Evolutionary conservation across 1,140 invertebrate genomes (phyloP).

Genomic region (Aphaenogaster ashmeadi): DNA sequence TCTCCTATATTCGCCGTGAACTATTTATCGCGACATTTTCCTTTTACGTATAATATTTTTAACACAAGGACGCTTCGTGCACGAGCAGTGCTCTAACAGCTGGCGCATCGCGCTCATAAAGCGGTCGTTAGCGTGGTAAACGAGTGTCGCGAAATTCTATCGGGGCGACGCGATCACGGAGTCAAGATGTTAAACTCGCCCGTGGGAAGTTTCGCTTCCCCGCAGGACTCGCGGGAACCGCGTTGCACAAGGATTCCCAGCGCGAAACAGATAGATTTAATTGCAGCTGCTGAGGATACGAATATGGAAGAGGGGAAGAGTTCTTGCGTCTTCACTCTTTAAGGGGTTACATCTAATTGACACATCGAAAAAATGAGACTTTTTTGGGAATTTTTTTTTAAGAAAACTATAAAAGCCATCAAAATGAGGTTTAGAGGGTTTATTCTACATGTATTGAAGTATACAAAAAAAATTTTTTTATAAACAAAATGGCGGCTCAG

Average conservation of each 20-base stretch:
- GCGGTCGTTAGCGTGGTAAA: constrained; percentile 19
- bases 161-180: constrained; percentile 35
- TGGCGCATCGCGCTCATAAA: neutral
- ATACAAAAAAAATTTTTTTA: too few species aligned
- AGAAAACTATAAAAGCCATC: too few species aligned
- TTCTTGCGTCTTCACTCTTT: constrained; percentile 18
- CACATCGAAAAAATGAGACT: too few species aligned
- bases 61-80: neutral
- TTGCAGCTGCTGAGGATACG: constrained; percentile 48
- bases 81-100: neutral
- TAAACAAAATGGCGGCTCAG: too few species aligned
- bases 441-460: too few species aligned
- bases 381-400: too few species aligned
- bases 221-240: constrained; percentile 70
- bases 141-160: constrained; percentile 46
- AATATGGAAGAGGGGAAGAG: neutral
- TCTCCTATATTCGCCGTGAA: neutral
- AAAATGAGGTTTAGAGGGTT: too few species aligned
- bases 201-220: constrained; percentile 65
- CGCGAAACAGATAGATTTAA: constrained; percentile 68
- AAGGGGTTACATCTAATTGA: too few species aligned
- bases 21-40: constrained; percentile 18
- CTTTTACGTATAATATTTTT: constrained; percentile 5
- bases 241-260: constrained; percentile 67
- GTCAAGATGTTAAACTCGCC: constrained; percentile 33